phyloP scores from a whole-genome alignment of 2,113 vertebrate species.

The Poeciliopsis retropinna region DNA sequence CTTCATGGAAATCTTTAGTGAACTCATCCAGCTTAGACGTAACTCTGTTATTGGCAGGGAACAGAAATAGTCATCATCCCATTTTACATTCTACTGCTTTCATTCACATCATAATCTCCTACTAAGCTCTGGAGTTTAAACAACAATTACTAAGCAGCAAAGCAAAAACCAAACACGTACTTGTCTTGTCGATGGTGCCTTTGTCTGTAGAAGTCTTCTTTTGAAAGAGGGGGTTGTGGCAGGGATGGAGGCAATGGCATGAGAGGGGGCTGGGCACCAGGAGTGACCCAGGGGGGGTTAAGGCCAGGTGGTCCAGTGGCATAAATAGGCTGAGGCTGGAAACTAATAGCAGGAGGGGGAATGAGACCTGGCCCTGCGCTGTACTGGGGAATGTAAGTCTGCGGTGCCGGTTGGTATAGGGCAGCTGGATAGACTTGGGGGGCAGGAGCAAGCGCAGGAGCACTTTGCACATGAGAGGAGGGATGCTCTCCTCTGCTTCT shows the following conservation, averaged over 20 bases:
- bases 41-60: constrained; percentile 81
- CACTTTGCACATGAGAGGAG: constrained; percentile 40
- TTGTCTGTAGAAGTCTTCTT: constrained; percentile 97
- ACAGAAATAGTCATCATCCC: constrained; percentile 15
- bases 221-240: constrained; percentile 89
- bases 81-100: background rate
- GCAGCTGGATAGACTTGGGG: constrained; percentile 62
- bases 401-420: constrained; percentile 66
- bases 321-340: constrained; percentile 87
- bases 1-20: constrained; percentile 99
- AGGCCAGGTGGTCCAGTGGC: constrained; percentile 82
- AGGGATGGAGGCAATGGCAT: constrained; percentile 79
- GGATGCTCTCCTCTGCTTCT: constrained; percentile 60
- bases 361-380: constrained; percentile 83
- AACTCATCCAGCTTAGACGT: constrained; percentile 99
- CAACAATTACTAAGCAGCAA: background rate
- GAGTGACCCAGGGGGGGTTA: constrained; percentile 86
- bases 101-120: background rate
- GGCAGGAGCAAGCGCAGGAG: constrained; percentile 37
- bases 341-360: constrained; percentile 86
- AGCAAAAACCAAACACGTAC: constrained; percentile 80
- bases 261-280: constrained; percentile 87
- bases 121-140: too few relatives aligned
- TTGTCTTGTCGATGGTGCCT: constrained; percentile 94
- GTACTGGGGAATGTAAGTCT: constrained; percentile 66